These are phyloP conservation scores for Microtus richardsoni DNA, from an alignment of 2,113 vertebrate species.

Conservation along the genomic window DNA sequence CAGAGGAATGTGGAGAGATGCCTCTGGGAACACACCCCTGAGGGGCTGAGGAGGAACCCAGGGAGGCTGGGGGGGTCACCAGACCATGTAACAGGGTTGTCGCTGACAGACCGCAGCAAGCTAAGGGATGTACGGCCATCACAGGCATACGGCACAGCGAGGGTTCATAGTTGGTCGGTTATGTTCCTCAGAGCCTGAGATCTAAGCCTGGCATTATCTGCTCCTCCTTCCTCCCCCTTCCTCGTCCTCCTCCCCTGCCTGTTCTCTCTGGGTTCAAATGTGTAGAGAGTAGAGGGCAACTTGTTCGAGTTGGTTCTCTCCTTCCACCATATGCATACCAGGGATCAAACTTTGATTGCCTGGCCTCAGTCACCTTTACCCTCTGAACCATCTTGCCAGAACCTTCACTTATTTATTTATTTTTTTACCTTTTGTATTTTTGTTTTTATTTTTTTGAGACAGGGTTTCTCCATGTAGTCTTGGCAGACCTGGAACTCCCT, in stretches of 20 bases:
- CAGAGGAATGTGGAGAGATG: not conserved
- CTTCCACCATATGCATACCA: not conserved
- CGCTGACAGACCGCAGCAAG: not conserved
- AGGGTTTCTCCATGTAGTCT: too few relatives aligned
- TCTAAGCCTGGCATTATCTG: not conserved
- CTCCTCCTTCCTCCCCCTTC: not conserved
- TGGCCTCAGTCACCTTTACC: too few relatives aligned
- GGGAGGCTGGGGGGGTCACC: not conserved
- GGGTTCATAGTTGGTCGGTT: not conserved
- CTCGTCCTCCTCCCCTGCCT: not conserved
- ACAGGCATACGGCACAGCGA: not conserved
- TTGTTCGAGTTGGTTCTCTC: too few relatives aligned
- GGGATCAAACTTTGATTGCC: not conserved
- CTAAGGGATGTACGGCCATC: rapidly evolving
- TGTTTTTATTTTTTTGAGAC: too few relatives aligned
- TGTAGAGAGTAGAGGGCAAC: not conserved
- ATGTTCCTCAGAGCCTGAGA: not conserved
- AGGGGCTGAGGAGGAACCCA: not conserved
- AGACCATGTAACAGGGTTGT: not conserved
- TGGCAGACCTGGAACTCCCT: too few relatives aligned
- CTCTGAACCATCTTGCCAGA: too few relatives aligned
- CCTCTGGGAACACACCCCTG: not conserved
- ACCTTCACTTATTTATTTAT: too few relatives aligned
- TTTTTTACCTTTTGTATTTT: too few relatives aligned
- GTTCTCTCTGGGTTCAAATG: not conserved